Percentiles rank a stretch among this genome's conserved stretches.
phyloP scores from a whole-genome alignment of 1,140 invertebrate genomes.

The Asobara japonica region DNA sequence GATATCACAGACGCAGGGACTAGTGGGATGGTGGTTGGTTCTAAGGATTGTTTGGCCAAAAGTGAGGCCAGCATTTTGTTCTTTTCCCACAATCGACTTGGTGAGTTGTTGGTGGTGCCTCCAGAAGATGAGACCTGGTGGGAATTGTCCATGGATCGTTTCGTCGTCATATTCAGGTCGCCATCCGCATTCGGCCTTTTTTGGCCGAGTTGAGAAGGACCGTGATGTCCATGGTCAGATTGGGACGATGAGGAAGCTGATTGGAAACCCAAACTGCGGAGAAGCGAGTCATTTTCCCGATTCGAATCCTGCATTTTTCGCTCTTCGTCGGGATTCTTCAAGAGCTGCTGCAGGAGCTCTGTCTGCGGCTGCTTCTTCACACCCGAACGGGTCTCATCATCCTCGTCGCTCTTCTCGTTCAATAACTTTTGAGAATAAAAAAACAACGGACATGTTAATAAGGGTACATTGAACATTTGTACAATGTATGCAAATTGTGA shows the following conservation, averaged over 20 bases:
- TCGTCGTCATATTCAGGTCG: conserved; percentile 69
- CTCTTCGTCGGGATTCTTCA: conserved; percentile 72
- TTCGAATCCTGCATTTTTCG: conserved; percentile 54
- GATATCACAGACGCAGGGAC: conserved; percentile 74
- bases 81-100: conserved; percentile 79
- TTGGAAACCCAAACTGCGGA: conserved; percentile 71
- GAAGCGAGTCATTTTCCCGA: conserved; percentile 68
- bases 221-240: conserved; percentile 54
- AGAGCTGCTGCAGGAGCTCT: conserved; percentile 82
- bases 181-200: conserved; percentile 77
- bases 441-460: conserved; percentile 22
- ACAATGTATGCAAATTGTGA: no score
- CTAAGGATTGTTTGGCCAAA: conserved; percentile 81
- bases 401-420: conserved; percentile 85
- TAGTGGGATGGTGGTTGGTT: conserved; percentile 74
- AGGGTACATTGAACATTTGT: no score
- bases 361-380: conserved; percentile 73
- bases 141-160: conserved; percentile 67
- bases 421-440: conserved; percentile 73
- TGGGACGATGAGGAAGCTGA: conserved; percentile 66
- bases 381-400: conserved; percentile 70
- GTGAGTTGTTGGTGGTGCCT: conserved; percentile 58
- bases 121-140: conserved; percentile 66
- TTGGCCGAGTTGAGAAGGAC: conserved; percentile 67
- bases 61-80: conserved; percentile 89